Evolutionary conservation across 2,888 invertebrate species (phyloP).

Genomic region (Phlogophora meticulosa): DNA sequence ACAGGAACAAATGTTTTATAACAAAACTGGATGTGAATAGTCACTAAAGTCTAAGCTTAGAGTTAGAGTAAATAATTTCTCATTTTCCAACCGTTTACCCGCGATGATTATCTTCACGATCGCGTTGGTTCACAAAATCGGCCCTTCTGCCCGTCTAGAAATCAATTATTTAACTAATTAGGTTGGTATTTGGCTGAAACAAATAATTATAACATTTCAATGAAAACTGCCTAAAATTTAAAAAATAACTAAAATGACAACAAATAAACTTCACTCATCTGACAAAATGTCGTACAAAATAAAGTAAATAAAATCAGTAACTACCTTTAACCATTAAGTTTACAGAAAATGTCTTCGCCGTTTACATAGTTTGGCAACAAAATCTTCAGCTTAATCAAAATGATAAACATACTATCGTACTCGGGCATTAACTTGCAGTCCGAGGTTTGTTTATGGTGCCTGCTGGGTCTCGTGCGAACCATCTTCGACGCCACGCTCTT

Average conservation of each 20-base stretch:
- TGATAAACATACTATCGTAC: constrained; percentile 85
- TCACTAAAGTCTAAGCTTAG: too few species aligned
- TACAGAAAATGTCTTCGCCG: constrained; percentile 43
- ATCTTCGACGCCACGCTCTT: constrained; percentile 91
- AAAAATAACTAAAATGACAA: constrained; percentile 29
- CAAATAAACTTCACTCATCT: constrained; percentile 22
- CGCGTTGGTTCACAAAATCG: background rate
- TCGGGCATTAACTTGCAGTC: constrained; percentile 88
- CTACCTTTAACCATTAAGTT: constrained; percentile 15
- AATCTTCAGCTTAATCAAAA: constrained; percentile 58
- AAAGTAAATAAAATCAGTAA: constrained; percentile 33
- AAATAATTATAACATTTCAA: background rate
- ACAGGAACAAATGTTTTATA: too few species aligned
- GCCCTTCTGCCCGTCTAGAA: background rate
- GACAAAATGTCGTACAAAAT: constrained; percentile 39
- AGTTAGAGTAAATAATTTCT: background rate
- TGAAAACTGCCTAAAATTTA: background rate
- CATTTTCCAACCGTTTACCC: background rate
- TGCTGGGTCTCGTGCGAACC: constrained; percentile 88
- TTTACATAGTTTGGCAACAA: constrained; percentile 32
- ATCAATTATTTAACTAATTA: background rate
- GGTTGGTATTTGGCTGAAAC: constrained; percentile 37
- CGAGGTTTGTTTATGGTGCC: constrained; percentile 89
- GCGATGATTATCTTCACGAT: background rate
- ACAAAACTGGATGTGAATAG: background rate